Conservation (phyloP, 2,797 vertebrate species). For the Gymnoscopelus microlampas region DNA sequence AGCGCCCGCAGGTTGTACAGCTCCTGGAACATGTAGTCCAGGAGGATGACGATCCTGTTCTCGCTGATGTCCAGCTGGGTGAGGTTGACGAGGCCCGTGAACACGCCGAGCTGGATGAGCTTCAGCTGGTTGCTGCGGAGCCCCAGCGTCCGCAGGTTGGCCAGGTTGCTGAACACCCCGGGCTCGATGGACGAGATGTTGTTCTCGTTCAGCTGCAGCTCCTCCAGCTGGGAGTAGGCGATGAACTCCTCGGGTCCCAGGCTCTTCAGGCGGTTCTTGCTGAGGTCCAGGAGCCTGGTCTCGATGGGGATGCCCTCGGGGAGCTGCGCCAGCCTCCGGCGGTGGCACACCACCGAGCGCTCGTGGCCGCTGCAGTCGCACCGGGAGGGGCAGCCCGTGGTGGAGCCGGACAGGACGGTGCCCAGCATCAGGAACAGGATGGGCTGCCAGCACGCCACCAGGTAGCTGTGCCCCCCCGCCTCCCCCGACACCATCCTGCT, state of each 20-base stretch:
- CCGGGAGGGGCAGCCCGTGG: slow-evolving; percentile 95
- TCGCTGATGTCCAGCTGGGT: slow-evolving; percentile 98
- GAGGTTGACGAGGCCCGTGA: slow-evolving; percentile 96
- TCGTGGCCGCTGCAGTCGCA: slow-evolving; percentile 97
- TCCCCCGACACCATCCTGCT: slow-evolving; percentile 93
- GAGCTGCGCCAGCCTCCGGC: slow-evolving; percentile 88
- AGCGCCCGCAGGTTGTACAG: slow-evolving; percentile 96
- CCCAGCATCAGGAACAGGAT: slow-evolving; percentile 98
- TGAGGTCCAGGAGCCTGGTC: slow-evolving; percentile 92
- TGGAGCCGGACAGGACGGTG: slow-evolving; percentile 94
- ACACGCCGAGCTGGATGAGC: slow-evolving; percentile 95
- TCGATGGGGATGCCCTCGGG: slow-evolving; percentile 97
- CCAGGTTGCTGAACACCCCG: slow-evolving; percentile 94
- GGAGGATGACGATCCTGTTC: slow-evolving; percentile 98
- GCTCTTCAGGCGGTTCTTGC: slow-evolving; percentile 95
- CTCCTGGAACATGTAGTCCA: slow-evolving; percentile 99
- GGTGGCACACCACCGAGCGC: slow-evolving; percentile 94
- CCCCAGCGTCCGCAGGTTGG: slow-evolving; percentile 93
- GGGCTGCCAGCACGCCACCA: slow-evolving; percentile 98
- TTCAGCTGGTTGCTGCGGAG: slow-evolving; percentile 96
- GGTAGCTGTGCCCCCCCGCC: slow-evolving; percentile 93
- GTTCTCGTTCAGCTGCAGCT: slow-evolving; percentile 97
- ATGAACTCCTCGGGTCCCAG: slow-evolving; percentile 96
- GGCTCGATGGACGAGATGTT: slow-evolving; percentile 94
- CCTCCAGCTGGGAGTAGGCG: slow-evolving; percentile 94